Evolutionary conservation across 2,888 invertebrate species (phyloP), one percentile per base, ranked within the genome.

Genomic region (Leistus spinibarbis): DNA sequence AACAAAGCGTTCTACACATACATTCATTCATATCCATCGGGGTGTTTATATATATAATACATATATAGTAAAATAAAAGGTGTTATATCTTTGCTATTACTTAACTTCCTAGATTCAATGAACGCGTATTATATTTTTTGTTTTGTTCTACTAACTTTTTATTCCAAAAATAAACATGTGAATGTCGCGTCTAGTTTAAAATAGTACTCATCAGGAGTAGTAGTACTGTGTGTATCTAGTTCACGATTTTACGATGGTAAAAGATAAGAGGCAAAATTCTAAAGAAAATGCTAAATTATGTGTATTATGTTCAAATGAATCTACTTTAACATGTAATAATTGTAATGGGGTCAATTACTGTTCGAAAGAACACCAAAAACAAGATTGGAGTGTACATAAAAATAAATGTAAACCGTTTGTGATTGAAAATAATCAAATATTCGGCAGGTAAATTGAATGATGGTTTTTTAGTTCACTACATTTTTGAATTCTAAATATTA

Each of bases 271-370:
- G 60, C 17, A 67, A 17, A 62, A 73, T 10, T 60, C 56, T 5
- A 57, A 23, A 56, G 10, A 66, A 63, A 54, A 54, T 20, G 1
- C 17, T 5, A 68, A 64, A 69, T 63, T 63, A 54, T 75, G 75
- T 56, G 9, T 19, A n/a, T 10, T 69, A 19, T 75, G 75, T 24
- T 24, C 17, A 7, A 24, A 63, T 20, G 56, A 27, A 9, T 54
- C 75, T 24, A 63, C 23, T 20, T 9, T 75, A 23, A 64, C 63
- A 4, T 91, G 91, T 81, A 83, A 85, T 16, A 87, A 85, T n/a
- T 91, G 91, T 80, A 86, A 86, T 69, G 79, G 83, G n/a, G 86
- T 87, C 9, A 85, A 85, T 54, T 91, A 91, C 82, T 91, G 91
- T 82, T 84, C 83, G 68, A 85, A 84, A 70, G 86, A 87, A 17